A percentile compares a stretch with the other conserved stretches of the same genome.
Evolutionary conservation across 2,797 vertebrate species (phyloP).

Genomic region (Bucorvus abyssinicus): DNA sequence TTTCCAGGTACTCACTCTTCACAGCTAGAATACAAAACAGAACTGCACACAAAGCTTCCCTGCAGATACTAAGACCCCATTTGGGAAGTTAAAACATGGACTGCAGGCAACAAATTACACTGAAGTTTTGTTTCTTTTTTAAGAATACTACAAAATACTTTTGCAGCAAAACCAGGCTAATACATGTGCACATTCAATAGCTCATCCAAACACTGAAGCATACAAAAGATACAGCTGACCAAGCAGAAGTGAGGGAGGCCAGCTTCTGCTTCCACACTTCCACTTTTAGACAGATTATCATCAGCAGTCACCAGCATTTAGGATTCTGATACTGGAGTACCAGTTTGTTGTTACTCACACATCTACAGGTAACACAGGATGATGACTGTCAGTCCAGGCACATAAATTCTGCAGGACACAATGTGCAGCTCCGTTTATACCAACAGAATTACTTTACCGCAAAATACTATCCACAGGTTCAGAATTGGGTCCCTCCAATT

Average conservation of each 20-base stretch:
- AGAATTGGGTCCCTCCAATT: neutral
- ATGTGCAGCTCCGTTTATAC: neutral
- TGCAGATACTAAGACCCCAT: neutral
- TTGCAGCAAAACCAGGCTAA: neutral
- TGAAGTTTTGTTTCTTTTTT: neutral
- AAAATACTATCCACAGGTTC: neutral
- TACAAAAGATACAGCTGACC: neutral
- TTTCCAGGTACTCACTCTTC: neutral
- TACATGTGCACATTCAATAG: neutral
- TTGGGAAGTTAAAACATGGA: neutral
- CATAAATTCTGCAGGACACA: accelerated
- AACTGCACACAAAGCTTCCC: neutral
- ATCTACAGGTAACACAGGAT: accelerated
- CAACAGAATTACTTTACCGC: neutral
- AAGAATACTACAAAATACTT: neutral
- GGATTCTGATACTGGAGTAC: neutral
- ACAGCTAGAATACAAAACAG: neutral
- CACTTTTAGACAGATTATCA: neutral
- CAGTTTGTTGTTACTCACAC: neutral
- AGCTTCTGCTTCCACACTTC: neutral
- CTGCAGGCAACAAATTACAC: neutral
- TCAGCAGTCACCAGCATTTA: accelerated
- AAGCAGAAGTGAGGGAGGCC: neutral
- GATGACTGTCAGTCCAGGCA: neutral
- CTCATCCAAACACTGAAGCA: neutral